Base-by-base conservation (phyloP, 2,888 invertebrate species). In the Asteroscopus sphinx region DNA sequence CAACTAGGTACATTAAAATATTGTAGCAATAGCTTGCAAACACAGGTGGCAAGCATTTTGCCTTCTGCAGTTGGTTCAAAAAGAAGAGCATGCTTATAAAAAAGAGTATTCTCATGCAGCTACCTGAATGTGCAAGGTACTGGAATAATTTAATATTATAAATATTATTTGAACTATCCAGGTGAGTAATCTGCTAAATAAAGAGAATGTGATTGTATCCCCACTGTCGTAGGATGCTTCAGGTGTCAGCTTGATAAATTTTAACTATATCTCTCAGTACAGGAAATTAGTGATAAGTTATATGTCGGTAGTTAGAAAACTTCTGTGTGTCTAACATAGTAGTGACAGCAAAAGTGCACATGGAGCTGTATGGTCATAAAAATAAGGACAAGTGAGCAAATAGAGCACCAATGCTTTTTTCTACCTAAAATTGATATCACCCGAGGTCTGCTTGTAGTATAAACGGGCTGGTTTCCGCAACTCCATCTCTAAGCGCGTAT, bases 261-360 rank as follows among this genome's bases (percentile, higher is more conserved):
- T 87, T 88, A 89, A 89, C 86, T 91, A 92, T 93, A 93, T 93
- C 91, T 93, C 89, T 89, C 93, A 92, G 92, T 93, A 93, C 93
- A 93, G 93, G 93, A 93, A 93, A 88, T 91, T 93, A 93, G 91
- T 75, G 68, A 79, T 90, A 89, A 89, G 87, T 86, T 87, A 82
- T 88, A 90, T 86, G 87, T 91, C 83, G 77, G 86, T 92, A 92
- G 91, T 79, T 90, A 89, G 86, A 84, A 74, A 81, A 86, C 85
- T 85, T 88, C 82, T 82, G 82, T 88, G 82, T 87, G 80, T 86
- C 66, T 82, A 64, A 69, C 70, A 67, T 69, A 67, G 51, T 67
- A 56, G 51, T 61, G 46, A 41, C 52, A 47, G 69, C 53, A 42
- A 49, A 39, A 42, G 46, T 45, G 48, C 40, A 48, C 45, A 53